Percentiles rank a stretch among this genome's conserved stretches.
Conservation (phyloP, 2,113 vertebrate genomes). For the Syrmaticus mikado region DNA sequence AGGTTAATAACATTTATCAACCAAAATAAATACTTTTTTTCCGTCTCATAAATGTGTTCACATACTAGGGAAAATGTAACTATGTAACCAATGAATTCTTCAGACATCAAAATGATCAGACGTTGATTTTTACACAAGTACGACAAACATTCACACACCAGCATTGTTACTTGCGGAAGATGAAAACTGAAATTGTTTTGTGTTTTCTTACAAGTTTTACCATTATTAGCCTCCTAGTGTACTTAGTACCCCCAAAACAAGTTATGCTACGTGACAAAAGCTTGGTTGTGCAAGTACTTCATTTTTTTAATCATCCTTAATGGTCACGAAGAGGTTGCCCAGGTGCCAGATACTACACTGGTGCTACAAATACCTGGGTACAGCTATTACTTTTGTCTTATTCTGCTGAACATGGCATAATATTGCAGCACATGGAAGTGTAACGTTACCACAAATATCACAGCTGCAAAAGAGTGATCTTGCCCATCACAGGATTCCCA, state of each 20-base stretch:
- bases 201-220: not conserved
- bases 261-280: not conserved
- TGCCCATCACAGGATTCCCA: not conserved
- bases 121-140: not conserved
- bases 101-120: not conserved
- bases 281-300: not conserved
- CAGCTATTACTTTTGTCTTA: not conserved
- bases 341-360: fast-evolving
- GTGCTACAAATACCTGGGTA: not conserved
- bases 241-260: not conserved
- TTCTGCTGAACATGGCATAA: not conserved
- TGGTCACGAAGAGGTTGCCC: not conserved
- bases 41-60: not conserved
- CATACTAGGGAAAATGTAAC: not conserved
- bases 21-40: not conserved
- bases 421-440: not conserved
- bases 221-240: not conserved
- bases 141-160: not conserved
- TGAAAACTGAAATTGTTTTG: not conserved
- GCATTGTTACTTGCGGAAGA: not conserved
- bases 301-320: not conserved
- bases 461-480: not conserved
- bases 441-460: not conserved
- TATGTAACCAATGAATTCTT: not conserved
- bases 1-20: not conserved